These are phyloP conservation scores for Tangara arthus DNA, from an alignment of 2,797 vertebrate species.

Conservation along the genomic window DNA sequence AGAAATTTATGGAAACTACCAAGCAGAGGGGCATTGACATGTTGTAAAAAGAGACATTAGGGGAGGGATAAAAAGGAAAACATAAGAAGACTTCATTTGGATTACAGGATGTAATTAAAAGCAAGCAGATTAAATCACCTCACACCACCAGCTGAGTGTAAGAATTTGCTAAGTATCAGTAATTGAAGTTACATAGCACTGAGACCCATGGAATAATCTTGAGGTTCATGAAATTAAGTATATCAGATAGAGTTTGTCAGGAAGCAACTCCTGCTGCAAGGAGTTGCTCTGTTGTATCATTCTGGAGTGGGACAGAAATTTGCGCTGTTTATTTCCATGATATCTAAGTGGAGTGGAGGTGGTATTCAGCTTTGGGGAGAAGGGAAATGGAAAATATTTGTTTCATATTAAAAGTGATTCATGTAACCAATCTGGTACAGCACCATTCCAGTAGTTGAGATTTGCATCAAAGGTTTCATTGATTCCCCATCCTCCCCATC, in stretches of 20 bases:
- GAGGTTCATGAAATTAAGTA: neutral
- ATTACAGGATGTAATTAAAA: constrained; percentile 15
- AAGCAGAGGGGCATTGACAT: neutral
- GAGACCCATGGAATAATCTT: neutral
- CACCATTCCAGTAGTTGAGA: neutral
- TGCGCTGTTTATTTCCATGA: neutral
- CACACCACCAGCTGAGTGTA: neutral
- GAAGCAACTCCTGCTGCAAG: neutral
- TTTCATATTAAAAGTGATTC: neutral
- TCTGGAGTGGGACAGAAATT: neutral
- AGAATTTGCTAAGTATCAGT: neutral
- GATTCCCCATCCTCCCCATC: neutral
- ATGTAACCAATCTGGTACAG: neutral
- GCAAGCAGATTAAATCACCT: neutral
- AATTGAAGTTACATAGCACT: neutral
- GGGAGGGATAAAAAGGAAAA: neutral
- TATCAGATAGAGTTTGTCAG: neutral
- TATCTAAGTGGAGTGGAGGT: neutral
- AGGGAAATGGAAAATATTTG: neutral
- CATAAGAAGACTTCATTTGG: neutral
- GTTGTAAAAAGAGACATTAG: neutral
- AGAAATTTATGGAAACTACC: constrained; percentile 20
- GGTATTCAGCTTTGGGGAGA: neutral
- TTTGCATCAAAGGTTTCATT: neutral
- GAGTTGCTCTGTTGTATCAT: neutral